These are phyloP conservation scores for Suncus etruscus DNA, from an alignment of 2,113 vertebrate genomes.

Conservation along the genomic window DNA sequence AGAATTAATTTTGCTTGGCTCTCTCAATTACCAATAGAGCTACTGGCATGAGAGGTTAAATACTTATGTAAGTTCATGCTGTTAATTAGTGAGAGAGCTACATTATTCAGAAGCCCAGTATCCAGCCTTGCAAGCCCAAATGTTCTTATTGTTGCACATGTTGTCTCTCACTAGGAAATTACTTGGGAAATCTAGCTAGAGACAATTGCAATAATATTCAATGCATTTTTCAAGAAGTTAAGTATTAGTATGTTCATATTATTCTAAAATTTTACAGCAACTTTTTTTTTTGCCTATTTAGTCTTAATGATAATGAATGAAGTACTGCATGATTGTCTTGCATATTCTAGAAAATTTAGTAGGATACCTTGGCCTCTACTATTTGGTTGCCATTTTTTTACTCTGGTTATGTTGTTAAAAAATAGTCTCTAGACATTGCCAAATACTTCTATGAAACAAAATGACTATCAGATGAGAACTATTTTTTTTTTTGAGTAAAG, in stretches of 20 bases:
- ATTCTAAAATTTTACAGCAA: neutral
- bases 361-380: neutral
- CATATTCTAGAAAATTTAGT: conserved; percentile 3
- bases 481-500: neutral
- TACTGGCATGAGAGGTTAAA: conserved; percentile 12
- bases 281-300: conserved; percentile 13
- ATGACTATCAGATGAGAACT: neutral
- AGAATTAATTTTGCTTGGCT: conserved; percentile 58
- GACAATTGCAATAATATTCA: neutral
- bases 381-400: neutral
- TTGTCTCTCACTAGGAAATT: neutral
- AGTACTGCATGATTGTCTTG: neutral
- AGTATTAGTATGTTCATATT: neutral
- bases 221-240: neutral
- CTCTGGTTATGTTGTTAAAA: neutral
- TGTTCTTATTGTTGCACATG: neutral
- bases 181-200: neutral
- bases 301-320: neutral
- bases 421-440: neutral
- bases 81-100: conserved; percentile 51
- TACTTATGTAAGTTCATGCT: neutral
- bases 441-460: neutral
- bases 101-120: neutral
- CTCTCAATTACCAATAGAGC: conserved; percentile 40
- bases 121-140: neutral